Base-by-base conservation (phyloP, 2,797 vertebrate genomes). In the Poecilia picta region DNA sequence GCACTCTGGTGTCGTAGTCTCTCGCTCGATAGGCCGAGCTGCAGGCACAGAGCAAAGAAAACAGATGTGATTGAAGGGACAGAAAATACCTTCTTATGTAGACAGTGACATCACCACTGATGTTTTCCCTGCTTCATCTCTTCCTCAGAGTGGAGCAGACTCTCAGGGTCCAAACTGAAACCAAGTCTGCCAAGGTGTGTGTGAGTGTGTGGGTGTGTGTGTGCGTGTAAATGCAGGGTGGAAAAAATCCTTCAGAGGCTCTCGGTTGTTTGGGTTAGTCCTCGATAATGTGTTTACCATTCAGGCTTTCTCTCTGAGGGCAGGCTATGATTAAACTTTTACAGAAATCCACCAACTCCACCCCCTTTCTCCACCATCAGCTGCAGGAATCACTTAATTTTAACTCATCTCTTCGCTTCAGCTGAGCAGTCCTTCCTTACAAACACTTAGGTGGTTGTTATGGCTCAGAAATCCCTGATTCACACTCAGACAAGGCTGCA, bases 1-100 rank as follows among this genome's bases (percentile, higher is more conserved):
- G 96, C 94, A 99, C 97, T 1, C 98, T 95, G 3, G 96, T 97
- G 92, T 99, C 98, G 43, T 99, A 99, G 89, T 99, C 98, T 94
- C 97, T 96, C 28, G 97, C 92, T 73, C 96, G 94, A 64, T 99
- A 97, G 53, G 98, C 97, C 31, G 98, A 96, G 90, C 98, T 99
- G 93, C 64, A 87, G 51, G 25, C 55, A 73, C 64, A 78, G 57
- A 77, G 33, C 47, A 80, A 72, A 83, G n/a, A 49, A 85, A 78
- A 68, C 53, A 20, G 2, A 72, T 55, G 57, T 47, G 72, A 74
- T 45, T 36, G 23, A 23, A 73, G 64, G 28, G 47, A n/a, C 15
- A 39, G 18, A 57, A 64, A 33, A 74, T 45, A 47, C 16, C 45
- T n/a, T 75, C 36, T 68, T 33, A 82, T 77, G 23, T 87, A 76